Conservation (phyloP, 2,888 invertebrate species). For the Papilio gigon region DNA sequence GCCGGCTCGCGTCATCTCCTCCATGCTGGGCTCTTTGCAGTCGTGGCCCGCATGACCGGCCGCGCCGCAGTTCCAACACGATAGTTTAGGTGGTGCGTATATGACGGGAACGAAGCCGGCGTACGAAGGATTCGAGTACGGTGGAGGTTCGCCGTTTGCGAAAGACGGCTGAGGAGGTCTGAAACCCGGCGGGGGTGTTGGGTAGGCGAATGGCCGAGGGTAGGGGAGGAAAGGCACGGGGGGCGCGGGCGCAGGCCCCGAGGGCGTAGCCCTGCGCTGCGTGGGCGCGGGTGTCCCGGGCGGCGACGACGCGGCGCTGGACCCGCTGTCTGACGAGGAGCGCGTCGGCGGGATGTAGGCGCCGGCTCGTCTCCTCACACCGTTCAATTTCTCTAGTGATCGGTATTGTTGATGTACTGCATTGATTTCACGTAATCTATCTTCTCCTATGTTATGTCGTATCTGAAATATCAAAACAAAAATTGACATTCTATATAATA, state of each 20-base stretch:
- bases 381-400: slow-evolving; percentile 82
- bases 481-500: not conserved
- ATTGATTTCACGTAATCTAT: slow-evolving; percentile 83
- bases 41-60: slow-evolving; percentile 91
- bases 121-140: slow-evolving; percentile 73
- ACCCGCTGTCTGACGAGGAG: slow-evolving; percentile 76
- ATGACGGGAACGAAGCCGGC: slow-evolving; percentile 78
- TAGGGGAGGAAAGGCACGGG: slow-evolving; percentile 67
- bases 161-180: slow-evolving; percentile 74
- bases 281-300: slow-evolving; percentile 70
- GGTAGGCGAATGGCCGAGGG: slow-evolving; percentile 71
- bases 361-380: slow-evolving; percentile 78
- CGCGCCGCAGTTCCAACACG: slow-evolving; percentile 96
- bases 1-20: slow-evolving; percentile 91
- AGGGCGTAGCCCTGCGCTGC: slow-evolving; percentile 59
- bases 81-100: slow-evolving; percentile 84
- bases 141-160: slow-evolving; percentile 77
- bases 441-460: slow-evolving; percentile 84
- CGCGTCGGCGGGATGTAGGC: slow-evolving; percentile 58
- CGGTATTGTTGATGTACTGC: slow-evolving; percentile 81
- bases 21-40: slow-evolving; percentile 95
- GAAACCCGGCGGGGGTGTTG: slow-evolving; percentile 71
- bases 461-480: slow-evolving; percentile 68
- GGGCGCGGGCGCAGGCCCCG: slow-evolving; percentile 49
- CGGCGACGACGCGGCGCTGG: slow-evolving; percentile 70